These are phyloP conservation scores for Chloromyia formosa DNA, from an alignment of 2,888 invertebrate genomes.

Conservation along the genomic window DNA sequence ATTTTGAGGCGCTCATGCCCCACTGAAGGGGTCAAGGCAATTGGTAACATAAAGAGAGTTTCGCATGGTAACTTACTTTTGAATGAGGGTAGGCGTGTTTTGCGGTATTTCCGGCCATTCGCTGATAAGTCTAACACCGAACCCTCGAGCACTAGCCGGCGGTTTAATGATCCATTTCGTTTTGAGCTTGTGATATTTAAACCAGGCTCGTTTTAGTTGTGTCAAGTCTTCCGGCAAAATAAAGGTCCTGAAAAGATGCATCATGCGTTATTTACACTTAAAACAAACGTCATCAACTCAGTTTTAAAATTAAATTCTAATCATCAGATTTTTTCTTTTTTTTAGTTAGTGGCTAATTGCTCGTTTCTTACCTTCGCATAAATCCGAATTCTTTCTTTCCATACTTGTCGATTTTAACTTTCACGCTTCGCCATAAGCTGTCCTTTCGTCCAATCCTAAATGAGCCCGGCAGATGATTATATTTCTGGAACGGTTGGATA, in stretches of 20 bases:
- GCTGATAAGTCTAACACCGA: conserved; percentile 94
- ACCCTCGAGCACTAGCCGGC: conserved; percentile 96
- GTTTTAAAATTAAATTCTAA: no score
- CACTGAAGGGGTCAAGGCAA: no score
- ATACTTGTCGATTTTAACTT: conserved; percentile 66
- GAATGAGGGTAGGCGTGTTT: conserved; percentile 89
- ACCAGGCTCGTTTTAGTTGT: conserved; percentile 85
- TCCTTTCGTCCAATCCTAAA: conserved; percentile 98
- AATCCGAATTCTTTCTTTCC: conserved; percentile 82
- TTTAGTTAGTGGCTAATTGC: no score
- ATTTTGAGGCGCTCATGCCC: no score
- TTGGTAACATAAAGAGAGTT: background rate
- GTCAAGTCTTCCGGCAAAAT: conserved; percentile 89
- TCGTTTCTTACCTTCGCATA: conserved; percentile 73
- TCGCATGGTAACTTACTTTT: conserved; percentile 66
- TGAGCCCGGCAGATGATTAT: conserved; percentile 98
- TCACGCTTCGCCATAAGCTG: conserved; percentile 86
- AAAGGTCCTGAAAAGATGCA: conserved; percentile 78
- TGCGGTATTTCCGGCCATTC: conserved; percentile 95
- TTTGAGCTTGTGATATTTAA: conserved; percentile 76
- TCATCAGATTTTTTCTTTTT: no score
- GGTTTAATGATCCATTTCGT: conserved; percentile 98
- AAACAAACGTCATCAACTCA: no score
- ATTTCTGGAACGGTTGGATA: conserved; percentile 89
- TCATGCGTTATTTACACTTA: background rate